Evolutionary conservation across 1,140 invertebrate genomes (phyloP).

Genomic region (Drosophila pseudoobscura): DNA sequence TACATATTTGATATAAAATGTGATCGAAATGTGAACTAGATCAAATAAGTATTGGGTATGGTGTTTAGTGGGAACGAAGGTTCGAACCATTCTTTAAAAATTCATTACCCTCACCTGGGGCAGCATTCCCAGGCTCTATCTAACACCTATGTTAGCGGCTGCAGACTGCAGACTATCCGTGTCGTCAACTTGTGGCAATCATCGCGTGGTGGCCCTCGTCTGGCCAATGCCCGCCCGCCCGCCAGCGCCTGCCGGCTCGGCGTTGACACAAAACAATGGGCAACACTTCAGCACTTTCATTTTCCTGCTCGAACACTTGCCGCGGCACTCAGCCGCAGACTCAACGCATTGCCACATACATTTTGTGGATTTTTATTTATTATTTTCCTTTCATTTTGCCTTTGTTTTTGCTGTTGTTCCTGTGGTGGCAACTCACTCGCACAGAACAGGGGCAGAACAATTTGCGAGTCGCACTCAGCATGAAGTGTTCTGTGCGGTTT

Average conservation of each 20-base stretch:
- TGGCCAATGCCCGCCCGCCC: constrained; percentile 32
- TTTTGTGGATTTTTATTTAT: constrained; percentile 78
- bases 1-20: no score
- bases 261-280: constrained; percentile 69
- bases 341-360: constrained; percentile 26
- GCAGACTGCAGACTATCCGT: constrained; percentile 2
- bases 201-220: neutral
- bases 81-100: no score
- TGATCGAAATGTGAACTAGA: no score
- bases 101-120: neutral
- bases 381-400: constrained; percentile 48
- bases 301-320: constrained; percentile 65
- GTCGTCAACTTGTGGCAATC: constrained; percentile 33
- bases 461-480: constrained; percentile 67
- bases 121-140: neutral
- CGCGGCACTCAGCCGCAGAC: constrained; percentile 38
- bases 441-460: constrained; percentile 26
- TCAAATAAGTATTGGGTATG: no score
- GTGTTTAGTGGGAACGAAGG: no score
- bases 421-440: constrained; percentile 4
- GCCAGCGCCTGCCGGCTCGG: constrained; percentile 4
- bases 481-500: constrained; percentile 73
- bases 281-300: constrained; percentile 76
- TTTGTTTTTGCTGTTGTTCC: neutral
- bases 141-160: neutral